Conservation (phyloP, 2,797 vertebrate species). For the Hoplostethus mediterraneus region DNA sequence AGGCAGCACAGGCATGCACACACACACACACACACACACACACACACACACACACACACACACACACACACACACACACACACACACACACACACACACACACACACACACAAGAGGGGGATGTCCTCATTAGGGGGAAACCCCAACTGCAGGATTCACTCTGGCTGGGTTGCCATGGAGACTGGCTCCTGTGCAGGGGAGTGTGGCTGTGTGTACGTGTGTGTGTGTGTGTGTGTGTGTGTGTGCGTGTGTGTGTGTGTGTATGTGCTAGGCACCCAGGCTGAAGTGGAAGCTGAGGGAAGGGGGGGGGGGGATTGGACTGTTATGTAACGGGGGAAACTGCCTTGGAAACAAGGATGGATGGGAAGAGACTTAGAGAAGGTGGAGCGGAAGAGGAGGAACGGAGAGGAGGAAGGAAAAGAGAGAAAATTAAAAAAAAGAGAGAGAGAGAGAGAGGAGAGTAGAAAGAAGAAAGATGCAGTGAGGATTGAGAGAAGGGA, state of each 20-base stretch:
- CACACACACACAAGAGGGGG: slow-evolving; percentile 68
- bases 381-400: slow-evolving; percentile 70
- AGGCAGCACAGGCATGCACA: slow-evolving; percentile 39
- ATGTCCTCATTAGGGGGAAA: slow-evolving; percentile 85
- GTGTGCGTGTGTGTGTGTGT: slow-evolving; percentile 37
- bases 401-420: slow-evolving; percentile 23
- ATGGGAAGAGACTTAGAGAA: neutral
- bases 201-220: slow-evolving; percentile 47
- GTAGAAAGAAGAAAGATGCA: slow-evolving; percentile 84
- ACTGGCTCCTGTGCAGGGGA: slow-evolving; percentile 80
- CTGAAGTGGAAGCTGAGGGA: slow-evolving; percentile 29
- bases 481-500: slow-evolving; percentile 3
- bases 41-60: slow-evolving; percentile 38
- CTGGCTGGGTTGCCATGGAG: slow-evolving; percentile 84
- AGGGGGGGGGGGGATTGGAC: slow-evolving; percentile 32
- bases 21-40: slow-evolving; percentile 42
- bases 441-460: neutral
- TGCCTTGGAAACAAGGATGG: slow-evolving; percentile 51
- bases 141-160: slow-evolving; percentile 86
- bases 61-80: slow-evolving; percentile 39
- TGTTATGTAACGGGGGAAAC: slow-evolving; percentile 76
- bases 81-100: slow-evolving; percentile 35
- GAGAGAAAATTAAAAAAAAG: neutral
- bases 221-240: slow-evolving; percentile 38
- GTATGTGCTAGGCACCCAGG: slow-evolving; percentile 1